Conservation (phyloP, 2,113 vertebrate species). For the Capra hircus region DNA sequence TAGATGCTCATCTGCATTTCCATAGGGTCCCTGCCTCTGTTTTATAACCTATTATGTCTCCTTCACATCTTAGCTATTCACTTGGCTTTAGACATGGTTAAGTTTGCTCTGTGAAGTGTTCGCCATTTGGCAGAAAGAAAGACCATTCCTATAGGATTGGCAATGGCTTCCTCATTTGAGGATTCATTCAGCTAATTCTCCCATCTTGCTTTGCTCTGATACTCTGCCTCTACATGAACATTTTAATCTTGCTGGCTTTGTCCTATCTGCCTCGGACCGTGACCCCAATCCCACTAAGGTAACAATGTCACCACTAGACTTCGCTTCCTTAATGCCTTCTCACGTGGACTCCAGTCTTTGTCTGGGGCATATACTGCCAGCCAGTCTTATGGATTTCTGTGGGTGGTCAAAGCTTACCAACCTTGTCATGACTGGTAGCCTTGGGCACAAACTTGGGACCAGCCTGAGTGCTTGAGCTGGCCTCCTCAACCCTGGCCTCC, state of each 20-base stretch:
- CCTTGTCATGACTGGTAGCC: background rate
- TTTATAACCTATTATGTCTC: background rate
- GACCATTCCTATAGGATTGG: background rate
- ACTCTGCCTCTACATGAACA: background rate
- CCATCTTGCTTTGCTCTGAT: background rate
- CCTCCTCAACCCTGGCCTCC: background rate
- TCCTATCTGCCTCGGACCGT: background rate
- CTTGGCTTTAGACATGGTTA: background rate
- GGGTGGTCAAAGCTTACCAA: background rate
- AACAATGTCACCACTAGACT: background rate
- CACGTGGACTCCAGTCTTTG: background rate
- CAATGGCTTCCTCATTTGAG: background rate
- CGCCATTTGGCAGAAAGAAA: background rate
- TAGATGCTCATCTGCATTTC: background rate
- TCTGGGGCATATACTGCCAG: background rate
- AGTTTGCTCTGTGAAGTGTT: background rate
- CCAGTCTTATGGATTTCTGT: background rate
- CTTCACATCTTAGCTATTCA: background rate
- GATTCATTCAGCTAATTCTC: background rate
- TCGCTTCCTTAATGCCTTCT: background rate
- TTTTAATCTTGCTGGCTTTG: background rate
- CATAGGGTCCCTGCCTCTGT: background rate
- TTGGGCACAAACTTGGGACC: background rate
- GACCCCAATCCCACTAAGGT: background rate
- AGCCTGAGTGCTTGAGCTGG: background rate